Percentiles rank a stretch among this genome's conserved stretches.
phyloP scores from a whole-genome alignment of 2,797 vertebrate species.

The Clarias laeviceps region DNA sequence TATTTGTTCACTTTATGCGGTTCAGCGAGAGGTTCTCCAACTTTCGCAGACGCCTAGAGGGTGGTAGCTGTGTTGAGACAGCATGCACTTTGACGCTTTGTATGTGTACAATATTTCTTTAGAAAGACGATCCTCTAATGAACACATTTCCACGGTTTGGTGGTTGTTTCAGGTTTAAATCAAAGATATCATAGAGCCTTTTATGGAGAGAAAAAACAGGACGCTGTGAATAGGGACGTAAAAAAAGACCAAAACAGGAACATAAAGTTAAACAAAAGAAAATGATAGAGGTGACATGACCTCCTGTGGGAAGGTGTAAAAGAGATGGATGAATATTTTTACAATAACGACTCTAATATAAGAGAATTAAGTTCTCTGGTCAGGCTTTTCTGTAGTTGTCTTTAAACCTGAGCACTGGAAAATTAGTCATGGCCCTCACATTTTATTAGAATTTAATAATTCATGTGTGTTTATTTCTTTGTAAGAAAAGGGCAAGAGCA shows the following conservation, averaged over 20 bases:
- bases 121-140: not conserved
- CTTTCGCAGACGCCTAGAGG: not conserved
- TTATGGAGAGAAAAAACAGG: not conserved
- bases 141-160: not conserved
- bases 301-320: not conserved
- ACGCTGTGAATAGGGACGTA: not conserved
- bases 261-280: not conserved
- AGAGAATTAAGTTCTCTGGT: not conserved
- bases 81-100: not conserved
- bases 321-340: not conserved
- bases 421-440: slow-evolving; percentile 13
- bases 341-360: not conserved
- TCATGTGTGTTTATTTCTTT: slow-evolving; percentile 6
- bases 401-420: not conserved
- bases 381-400: not conserved
- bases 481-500: not conserved
- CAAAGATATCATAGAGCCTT: not conserved
- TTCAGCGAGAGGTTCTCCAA: not conserved
- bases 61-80: not conserved
- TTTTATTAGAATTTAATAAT: slow-evolving; percentile 27
- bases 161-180: not conserved
- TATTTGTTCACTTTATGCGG: slow-evolving; percentile 8
- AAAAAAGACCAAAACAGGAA: slow-evolving; percentile 4
- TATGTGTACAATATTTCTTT: not conserved
- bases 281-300: not conserved